Percentiles rank a stretch among this genome's conserved stretches.
Evolutionary conservation across 2,113 vertebrate species (phyloP).

Genomic region (Chaetodon auriga): DNA sequence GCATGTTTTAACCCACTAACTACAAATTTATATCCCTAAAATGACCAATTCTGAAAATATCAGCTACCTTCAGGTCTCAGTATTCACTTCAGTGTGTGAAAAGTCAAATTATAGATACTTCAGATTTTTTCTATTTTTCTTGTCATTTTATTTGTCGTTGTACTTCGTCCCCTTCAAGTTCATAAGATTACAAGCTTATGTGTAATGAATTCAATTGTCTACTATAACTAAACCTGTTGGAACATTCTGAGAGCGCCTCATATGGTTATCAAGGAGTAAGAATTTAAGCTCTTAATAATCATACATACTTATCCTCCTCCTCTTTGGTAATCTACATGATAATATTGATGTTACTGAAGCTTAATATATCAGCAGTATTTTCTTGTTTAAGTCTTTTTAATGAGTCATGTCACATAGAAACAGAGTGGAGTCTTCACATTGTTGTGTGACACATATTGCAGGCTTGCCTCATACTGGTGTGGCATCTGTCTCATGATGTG

Average conservation of each 20-base stretch:
- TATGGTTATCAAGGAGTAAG: slow-evolving; percentile 16
- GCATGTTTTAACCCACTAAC: not conserved
- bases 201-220: not conserved
- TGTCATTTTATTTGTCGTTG: not conserved
- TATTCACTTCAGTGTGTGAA: not conserved
- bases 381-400: not conserved
- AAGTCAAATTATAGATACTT: not conserved
- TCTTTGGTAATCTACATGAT: slow-evolving; percentile 5
- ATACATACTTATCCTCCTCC: not conserved
- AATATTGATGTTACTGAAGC: slow-evolving; percentile 30
- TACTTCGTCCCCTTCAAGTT: not conserved
- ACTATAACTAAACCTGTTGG: not conserved
- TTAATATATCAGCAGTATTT: not conserved
- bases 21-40: not conserved
- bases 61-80: not conserved
- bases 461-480: not conserved
- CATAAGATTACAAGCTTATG: not conserved
- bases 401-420: slow-evolving; percentile 8
- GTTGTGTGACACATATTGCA: slow-evolving; percentile 17
- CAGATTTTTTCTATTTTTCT: not conserved
- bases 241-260: not conserved
- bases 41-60: not conserved
- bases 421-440: slow-evolving; percentile 8
- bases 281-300: slow-evolving; percentile 27
- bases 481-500: slow-evolving; percentile 32